Percentiles rank a stretch among this genome's conserved stretches.
Conservation (phyloP, 23 tunicate genomes). For the Pegea sp. region DNA sequence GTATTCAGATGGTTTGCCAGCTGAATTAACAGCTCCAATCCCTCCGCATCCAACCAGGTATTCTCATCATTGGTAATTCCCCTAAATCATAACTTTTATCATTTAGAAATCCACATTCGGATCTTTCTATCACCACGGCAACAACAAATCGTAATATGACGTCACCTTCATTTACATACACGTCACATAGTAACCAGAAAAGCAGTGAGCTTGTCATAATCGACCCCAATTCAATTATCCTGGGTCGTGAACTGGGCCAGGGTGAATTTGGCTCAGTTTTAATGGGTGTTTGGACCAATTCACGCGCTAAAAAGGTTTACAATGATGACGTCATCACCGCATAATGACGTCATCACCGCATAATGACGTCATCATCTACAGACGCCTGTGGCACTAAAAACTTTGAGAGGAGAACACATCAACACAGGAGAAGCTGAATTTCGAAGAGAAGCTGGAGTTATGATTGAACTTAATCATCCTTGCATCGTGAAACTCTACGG, state of each 20-base stretch:
- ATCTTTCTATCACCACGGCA: too few species aligned
- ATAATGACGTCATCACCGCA: too few species aligned
- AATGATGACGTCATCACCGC: too few species aligned
- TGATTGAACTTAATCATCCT: slow-evolving; percentile 84
- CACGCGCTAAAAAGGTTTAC: background rate
- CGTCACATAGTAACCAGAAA: too few species aligned
- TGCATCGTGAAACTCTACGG: slow-evolving; percentile 94
- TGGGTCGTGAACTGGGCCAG: slow-evolving; percentile 79
- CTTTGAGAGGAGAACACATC: slow-evolving; percentile 80
- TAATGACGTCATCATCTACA: too few species aligned
- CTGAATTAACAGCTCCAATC: slow-evolving; percentile 52
- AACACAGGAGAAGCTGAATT: slow-evolving; percentile 89
- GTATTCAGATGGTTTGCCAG: slow-evolving; percentile 84
- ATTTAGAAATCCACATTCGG: too few species aligned
- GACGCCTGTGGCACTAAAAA: slow-evolving; percentile 91
- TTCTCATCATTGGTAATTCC: too few species aligned
- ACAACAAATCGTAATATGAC: too few species aligned
- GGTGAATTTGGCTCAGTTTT: slow-evolving; percentile 98
- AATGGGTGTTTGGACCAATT: slow-evolving; percentile 69
- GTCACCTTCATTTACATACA: too few species aligned
- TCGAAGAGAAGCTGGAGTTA: slow-evolving; percentile 84
- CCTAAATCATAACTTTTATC: too few species aligned
- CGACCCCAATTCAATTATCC: slow-evolving; percentile 20
- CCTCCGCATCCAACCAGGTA: slow-evolving; percentile 19
- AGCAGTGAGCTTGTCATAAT: too few species aligned